A percentile compares a stretch with the other conserved stretches of the same genome.
These are phyloP conservation scores for Saccopteryx bilineata DNA, from an alignment of 2,113 vertebrate genomes.

Conservation along the genomic window DNA sequence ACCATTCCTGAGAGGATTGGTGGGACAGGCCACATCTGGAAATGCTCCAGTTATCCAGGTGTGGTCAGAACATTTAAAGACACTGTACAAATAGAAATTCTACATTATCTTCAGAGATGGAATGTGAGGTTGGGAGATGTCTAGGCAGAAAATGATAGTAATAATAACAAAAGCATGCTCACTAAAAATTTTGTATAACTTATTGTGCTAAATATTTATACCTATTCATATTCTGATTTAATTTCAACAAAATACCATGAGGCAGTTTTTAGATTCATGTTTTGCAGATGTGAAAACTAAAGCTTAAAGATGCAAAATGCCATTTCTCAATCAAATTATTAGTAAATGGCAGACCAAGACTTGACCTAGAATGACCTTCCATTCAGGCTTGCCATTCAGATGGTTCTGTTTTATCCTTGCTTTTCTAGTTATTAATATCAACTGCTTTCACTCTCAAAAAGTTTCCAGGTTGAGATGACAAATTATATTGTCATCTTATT, in stretches of 20 bases:
- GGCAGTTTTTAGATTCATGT: background rate
- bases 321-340: background rate
- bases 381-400: background rate
- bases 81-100: background rate
- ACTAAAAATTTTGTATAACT: background rate
- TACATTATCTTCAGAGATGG: background rate
- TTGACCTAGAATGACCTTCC: background rate
- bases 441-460: background rate
- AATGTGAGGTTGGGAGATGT: background rate
- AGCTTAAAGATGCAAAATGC: background rate
- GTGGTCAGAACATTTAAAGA: background rate
- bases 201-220: background rate
- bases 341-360: background rate
- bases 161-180: background rate
- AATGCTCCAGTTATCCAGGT: background rate
- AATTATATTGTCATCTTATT: background rate
- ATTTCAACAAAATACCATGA: background rate
- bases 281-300: background rate
- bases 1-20: accelerated
- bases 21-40: background rate
- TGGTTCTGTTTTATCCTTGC: background rate
- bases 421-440: background rate
- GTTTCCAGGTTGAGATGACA: background rate
- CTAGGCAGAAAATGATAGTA: background rate
- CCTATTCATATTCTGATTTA: background rate